Evolutionary conservation across 2,888 invertebrate species (phyloP), one percentile per base, ranked within the genome.

Genomic region (Cryptophagus acutangulus): DNA sequence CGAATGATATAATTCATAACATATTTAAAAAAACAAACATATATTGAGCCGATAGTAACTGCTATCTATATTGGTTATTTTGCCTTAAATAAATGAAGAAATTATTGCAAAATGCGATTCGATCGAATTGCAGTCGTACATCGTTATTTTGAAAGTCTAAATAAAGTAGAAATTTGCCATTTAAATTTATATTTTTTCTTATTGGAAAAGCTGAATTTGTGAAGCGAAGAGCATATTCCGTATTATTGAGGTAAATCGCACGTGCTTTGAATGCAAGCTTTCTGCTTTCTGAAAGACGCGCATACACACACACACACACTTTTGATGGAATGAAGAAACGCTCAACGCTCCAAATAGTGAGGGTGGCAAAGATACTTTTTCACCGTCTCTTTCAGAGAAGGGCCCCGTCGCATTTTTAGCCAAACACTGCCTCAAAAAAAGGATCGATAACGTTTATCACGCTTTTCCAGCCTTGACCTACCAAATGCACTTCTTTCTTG

Each of bases 381-480:
- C n/a, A n/a, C n/a, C n/a, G n/a, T n/a, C n/a, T n/a, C n/a, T n/a
- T n/a, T n/a, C n/a, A n/a, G n/a, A 33, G 38, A 31, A 34, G 25
- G 25, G 34, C 20, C 36, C 36, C 40, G 51, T 38, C 43, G 53
- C 49, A 56, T 52, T 54, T 54, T 53, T 54, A 36, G 33, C 46
- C 41, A 15, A 10, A 29, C 36, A 47, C 43, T 41, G 43, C 45
- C 46, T 45, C 41, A 31, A 16, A n/a, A n/a, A n/a, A n/a, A 43
- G 53, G 49, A 62, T 61, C 60, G 57, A 61, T 61, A 59, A 45
- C 51, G 52, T 58, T 57, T 57, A 57, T 56, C 58, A 54, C 46
- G 45, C 48, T 48, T 49, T 49, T 48, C 49, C 57, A 51, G 56
- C 60, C 63, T 62, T 63, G 63, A 63, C 63, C 63, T 62, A 63